These are phyloP conservation scores for Pocillopora meandrina DNA, from an alignment of 92 coral and sea anemone genomes.

Conservation along the genomic window DNA sequence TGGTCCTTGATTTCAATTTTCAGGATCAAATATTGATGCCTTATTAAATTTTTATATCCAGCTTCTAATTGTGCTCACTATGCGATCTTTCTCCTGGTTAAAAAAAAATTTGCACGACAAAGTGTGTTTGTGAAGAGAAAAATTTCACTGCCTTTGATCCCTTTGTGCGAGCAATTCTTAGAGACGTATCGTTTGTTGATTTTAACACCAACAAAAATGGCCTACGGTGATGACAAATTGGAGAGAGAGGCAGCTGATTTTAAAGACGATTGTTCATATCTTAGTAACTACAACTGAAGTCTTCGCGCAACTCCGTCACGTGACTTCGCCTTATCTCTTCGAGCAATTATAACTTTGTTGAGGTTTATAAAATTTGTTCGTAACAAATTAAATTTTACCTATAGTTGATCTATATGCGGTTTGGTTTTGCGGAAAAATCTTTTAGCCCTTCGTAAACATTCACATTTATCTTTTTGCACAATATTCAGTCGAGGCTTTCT, in stretches of 20 bases:
- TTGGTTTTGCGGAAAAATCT: not conserved
- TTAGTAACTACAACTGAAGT: not conserved
- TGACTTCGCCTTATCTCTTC: not conserved
- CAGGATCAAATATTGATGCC: slow-evolving; percentile 8
- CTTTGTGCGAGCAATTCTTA: not conserved
- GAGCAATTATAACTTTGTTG: not conserved
- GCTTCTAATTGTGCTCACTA: not conserved
- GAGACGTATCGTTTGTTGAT: not conserved
- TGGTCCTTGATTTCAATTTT: slow-evolving; percentile 17
- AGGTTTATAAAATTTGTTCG: not conserved
- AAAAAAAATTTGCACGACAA: slow-evolving; percentile 13
- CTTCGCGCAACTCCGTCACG: not conserved
- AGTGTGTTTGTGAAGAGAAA: not conserved
- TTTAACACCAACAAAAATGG: not conserved
- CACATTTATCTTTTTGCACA: not conserved
- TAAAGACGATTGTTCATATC: not conserved
- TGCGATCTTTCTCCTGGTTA: not conserved
- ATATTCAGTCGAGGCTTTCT: not conserved
- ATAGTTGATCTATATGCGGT: not conserved
- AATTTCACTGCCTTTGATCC: not conserved
- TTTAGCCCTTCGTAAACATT: not conserved
- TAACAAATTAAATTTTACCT: not conserved
- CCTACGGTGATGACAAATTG: not conserved
- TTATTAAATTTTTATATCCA: slow-evolving; percentile 27
- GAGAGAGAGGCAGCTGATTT: not conserved